Conservation (phyloP, 2,888 invertebrate species). For the Graphium colonna region DNA sequence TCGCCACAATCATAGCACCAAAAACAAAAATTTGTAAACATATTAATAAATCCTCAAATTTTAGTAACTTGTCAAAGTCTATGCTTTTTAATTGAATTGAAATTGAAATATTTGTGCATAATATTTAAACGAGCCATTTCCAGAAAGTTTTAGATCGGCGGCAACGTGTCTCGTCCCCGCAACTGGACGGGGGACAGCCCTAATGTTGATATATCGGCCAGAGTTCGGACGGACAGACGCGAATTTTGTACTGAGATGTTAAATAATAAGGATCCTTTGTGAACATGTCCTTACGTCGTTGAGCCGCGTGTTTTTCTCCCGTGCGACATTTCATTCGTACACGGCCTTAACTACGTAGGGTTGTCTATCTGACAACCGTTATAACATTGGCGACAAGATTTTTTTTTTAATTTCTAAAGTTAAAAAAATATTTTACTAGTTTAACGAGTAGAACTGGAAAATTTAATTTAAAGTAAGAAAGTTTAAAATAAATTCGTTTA, state of each 20-base stretch:
- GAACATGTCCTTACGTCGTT: slow-evolving; percentile 15
- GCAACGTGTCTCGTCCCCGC: slow-evolving; percentile 45
- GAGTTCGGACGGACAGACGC: slow-evolving; percentile 64
- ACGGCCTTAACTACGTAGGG: background rate
- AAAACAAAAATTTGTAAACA: too few species aligned
- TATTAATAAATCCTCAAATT: too few species aligned
- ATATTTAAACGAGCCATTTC: slow-evolving; percentile 33
- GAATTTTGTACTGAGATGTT: slow-evolving; percentile 56
- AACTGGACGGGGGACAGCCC: slow-evolving; percentile 61
- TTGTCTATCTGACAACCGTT: too few species aligned
- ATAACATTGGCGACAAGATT: too few species aligned
- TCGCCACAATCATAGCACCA: too few species aligned
- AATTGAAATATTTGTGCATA: background rate
- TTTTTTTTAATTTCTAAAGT: too few species aligned
- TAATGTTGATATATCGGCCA: slow-evolving; percentile 77
- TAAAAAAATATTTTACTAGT: too few species aligned
- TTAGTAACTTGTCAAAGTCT: too few species aligned
- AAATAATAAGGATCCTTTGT: slow-evolving; percentile 32
- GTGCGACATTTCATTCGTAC: background rate
- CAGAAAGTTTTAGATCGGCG: slow-evolving; percentile 29
- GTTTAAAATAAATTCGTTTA: too few species aligned
- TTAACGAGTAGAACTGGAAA: too few species aligned
- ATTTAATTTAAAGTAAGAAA: too few species aligned
- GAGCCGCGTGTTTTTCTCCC: background rate
- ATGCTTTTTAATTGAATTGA: too few species aligned